Evolutionary conservation across 2,113 vertebrate species (phyloP).

Genomic region (Zosterops lateralis): DNA sequence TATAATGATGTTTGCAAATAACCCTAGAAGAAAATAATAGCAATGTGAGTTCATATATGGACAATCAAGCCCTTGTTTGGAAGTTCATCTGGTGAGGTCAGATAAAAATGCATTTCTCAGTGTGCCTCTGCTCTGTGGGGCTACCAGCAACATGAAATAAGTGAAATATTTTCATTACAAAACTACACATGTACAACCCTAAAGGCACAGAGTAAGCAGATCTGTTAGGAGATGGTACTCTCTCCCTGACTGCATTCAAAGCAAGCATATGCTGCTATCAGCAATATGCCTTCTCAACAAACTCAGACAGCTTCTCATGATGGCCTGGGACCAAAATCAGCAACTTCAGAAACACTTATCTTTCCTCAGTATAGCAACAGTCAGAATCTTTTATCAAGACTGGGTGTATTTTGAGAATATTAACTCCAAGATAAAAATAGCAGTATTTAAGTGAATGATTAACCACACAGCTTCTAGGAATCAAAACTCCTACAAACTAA

Average conservation of each 20-base stretch:
- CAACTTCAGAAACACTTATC: constrained; percentile 7
- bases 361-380: background rate
- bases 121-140: background rate
- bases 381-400: constrained; percentile 31
- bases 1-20: background rate
- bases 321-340: background rate
- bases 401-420: background rate
- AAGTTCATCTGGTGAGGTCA: background rate
- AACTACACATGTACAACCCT: background rate
- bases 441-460: constrained; percentile 19
- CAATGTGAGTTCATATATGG: background rate
- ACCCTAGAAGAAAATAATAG: background rate
- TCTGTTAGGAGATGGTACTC: background rate
- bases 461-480: constrained; percentile 16
- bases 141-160: background rate
- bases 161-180: background rate
- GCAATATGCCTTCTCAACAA: background rate
- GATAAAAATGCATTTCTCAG: background rate
- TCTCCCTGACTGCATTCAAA: background rate
- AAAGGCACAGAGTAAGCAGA: background rate
- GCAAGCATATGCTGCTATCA: background rate
- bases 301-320: background rate
- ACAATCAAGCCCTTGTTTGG: background rate
- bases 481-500: background rate
- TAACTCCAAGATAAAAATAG: constrained; percentile 32